A percentile compares a stretch with the other conserved stretches of the same genome.
phyloP scores from a whole-genome alignment of 2,888 invertebrate genomes.

The Tinea semifulvella region DNA sequence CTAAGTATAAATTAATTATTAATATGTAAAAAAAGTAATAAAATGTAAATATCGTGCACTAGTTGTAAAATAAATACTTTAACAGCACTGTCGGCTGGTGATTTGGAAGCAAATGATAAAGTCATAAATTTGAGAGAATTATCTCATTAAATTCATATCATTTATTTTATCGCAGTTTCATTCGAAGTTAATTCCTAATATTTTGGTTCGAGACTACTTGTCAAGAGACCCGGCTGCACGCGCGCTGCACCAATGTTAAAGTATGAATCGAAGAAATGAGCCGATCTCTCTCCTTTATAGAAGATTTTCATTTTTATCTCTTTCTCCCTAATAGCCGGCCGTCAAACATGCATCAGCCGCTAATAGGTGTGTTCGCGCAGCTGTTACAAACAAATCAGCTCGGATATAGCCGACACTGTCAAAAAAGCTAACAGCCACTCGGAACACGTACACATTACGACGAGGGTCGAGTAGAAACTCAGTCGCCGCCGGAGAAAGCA shows the following conservation, averaged over 20 bases:
- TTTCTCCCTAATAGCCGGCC: conserved; percentile 65
- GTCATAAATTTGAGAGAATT: conserved; percentile 11
- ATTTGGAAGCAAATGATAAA: conserved; percentile 11
- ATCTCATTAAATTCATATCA: conserved; percentile 13
- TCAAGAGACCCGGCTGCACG: conserved; percentile 53
- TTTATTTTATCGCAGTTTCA: conserved; percentile 13
- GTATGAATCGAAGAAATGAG: conserved; percentile 58
- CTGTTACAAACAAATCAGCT: conserved; percentile 67
- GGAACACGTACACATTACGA: conserved; percentile 38
- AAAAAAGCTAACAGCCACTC: conserved; percentile 50
- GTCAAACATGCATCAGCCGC: conserved; percentile 68
- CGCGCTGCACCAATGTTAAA: conserved; percentile 55
- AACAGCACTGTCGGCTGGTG: conserved; percentile 6
- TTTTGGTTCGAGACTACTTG: conserved; percentile 1
- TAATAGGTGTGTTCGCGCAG: conserved; percentile 65
- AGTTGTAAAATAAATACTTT: conserved; percentile 9
- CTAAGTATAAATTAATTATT: too few relatives aligned
- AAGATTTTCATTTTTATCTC: conserved; percentile 57
- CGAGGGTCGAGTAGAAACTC: conserved; percentile 57
- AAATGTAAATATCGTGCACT: conserved; percentile 10
- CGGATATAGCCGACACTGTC: conserved; percentile 65
- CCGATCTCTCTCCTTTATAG: conserved; percentile 59
- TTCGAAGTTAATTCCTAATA: conserved; percentile 12
- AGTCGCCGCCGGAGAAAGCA: conserved; percentile 63
- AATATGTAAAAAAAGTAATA: too few relatives aligned